These are phyloP conservation scores for Lerema accius DNA, from an alignment of 1,140 invertebrate genomes.

Conservation along the genomic window DNA sequence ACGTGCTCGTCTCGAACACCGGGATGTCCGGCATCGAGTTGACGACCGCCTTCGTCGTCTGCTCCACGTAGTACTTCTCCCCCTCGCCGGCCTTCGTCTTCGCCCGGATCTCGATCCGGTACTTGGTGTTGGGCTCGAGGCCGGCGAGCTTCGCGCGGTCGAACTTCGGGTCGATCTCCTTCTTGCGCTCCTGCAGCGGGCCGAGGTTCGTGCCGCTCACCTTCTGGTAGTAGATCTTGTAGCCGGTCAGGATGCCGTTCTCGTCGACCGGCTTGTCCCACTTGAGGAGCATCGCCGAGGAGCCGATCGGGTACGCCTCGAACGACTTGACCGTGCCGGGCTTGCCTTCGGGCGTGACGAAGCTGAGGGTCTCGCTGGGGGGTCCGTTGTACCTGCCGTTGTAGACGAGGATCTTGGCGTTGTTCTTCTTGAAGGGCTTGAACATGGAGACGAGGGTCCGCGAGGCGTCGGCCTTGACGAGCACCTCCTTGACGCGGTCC, in stretches of 20 bases:
- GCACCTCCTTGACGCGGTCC: conserved; percentile 89
- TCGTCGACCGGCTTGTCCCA: conserved; percentile 97
- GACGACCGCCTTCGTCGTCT: conserved; percentile 85
- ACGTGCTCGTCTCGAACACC: conserved; percentile 87
- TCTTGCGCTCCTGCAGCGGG: conserved; percentile 87
- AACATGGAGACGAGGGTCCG: conserved; percentile 92
- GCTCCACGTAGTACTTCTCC: conserved; percentile 92
- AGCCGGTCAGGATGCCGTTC: conserved; percentile 96
- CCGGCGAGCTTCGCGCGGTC: conserved; percentile 93
- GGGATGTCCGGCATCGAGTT: conserved; percentile 89
- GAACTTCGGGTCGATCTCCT: conserved; percentile 90
- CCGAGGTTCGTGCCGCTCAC: conserved; percentile 89
- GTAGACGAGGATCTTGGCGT: conserved; percentile 93
- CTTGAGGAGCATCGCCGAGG: conserved; percentile 92
- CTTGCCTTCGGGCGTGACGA: conserved; percentile 95
- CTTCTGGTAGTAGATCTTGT: conserved; percentile 94
- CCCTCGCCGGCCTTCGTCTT: conserved; percentile 93
- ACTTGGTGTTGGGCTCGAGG: conserved; percentile 93
- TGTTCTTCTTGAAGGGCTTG: conserved; percentile 95
- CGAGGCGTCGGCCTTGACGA: conserved; percentile 89
- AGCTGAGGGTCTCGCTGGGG: conserved; percentile 91
- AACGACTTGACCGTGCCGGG: conserved; percentile 94
- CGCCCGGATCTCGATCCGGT: conserved; percentile 92
- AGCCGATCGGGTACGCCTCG: conserved; percentile 93
- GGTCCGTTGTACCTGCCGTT: conserved; percentile 97